Percentiles rank a stretch among this genome's conserved stretches.
These are phyloP conservation scores for Bubo blakistoni DNA, from an alignment of 2,113 vertebrate genomes.

Conservation along the genomic window DNA sequence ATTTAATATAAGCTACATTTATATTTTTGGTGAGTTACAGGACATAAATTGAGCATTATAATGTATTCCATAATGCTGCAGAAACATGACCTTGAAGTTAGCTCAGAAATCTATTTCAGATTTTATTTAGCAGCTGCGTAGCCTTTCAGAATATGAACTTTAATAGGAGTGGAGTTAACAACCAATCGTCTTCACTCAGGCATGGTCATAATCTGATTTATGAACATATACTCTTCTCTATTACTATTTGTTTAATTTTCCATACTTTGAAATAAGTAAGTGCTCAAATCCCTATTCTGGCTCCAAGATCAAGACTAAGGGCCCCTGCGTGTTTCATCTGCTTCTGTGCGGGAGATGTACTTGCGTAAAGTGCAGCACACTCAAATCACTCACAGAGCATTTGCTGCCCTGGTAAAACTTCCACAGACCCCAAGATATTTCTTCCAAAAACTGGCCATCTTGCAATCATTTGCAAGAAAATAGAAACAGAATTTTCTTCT, in stretches of 20 bases:
- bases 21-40: conserved; percentile 47
- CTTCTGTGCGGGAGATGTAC: neutral
- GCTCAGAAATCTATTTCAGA: conserved; percentile 62
- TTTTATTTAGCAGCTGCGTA: conserved; percentile 57
- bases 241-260: conserved; percentile 54
- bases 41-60: conserved; percentile 64
- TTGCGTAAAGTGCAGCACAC: neutral
- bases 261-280: conserved; percentile 23
- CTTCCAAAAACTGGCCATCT: neutral
- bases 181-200: conserved; percentile 47
- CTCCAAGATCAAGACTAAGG: neutral
- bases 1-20: conserved; percentile 50
- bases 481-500: neutral
- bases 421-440: neutral
- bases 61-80: conserved; percentile 54
- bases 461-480: neutral
- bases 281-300: neutral
- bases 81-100: conserved; percentile 68
- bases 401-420: neutral
- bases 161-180: conserved; percentile 59
- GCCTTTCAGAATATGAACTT: conserved; percentile 58
- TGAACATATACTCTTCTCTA: conserved; percentile 13
- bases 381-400: neutral
- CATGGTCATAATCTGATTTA: conserved; percentile 43
- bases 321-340: neutral